Evolutionary conservation across 2,113 vertebrate genomes (phyloP).

Genomic region (Stigmatopora argus): DNA sequence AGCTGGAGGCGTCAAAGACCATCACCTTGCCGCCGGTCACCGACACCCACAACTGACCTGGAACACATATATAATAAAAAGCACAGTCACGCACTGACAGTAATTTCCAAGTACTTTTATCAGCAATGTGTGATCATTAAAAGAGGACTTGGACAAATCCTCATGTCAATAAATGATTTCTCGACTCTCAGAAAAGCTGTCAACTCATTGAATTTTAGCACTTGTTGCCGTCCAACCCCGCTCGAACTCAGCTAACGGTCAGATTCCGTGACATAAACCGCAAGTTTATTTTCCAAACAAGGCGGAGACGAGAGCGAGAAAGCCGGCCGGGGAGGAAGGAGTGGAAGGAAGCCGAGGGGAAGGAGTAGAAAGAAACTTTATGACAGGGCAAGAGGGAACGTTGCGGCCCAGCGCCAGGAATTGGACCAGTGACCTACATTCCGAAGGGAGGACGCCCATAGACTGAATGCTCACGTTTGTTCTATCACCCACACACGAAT

Average conservation of each 20-base stretch:
- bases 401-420: conserved; percentile 37
- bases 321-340: neutral
- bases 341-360: neutral
- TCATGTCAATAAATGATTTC: no score
- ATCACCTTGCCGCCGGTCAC: conserved; percentile 82
- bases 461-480: conserved; percentile 48
- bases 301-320: neutral
- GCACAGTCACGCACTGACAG: neutral
- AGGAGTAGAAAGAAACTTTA: neutral
- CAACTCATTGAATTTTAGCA: neutral
- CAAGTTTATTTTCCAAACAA: conserved; percentile 1
- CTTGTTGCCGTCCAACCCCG: conserved; percentile 24
- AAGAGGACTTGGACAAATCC: no score
- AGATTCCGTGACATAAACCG: conserved; percentile 12
- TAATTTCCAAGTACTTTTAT: neutral
- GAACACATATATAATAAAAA: conserved; percentile 13
- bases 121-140: neutral
- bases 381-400: conserved; percentile 14
- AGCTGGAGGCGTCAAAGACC: conserved; percentile 89
- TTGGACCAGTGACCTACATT: conserved; percentile 61
- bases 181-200: no score
- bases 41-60: conserved; percentile 82
- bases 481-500: conserved; percentile 30
- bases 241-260: conserved; percentile 40
- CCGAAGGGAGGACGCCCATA: conserved; percentile 8